These are phyloP conservation scores for Eristalinus aeneus DNA, from an alignment of 2,888 invertebrate species.

Conservation along the genomic window DNA sequence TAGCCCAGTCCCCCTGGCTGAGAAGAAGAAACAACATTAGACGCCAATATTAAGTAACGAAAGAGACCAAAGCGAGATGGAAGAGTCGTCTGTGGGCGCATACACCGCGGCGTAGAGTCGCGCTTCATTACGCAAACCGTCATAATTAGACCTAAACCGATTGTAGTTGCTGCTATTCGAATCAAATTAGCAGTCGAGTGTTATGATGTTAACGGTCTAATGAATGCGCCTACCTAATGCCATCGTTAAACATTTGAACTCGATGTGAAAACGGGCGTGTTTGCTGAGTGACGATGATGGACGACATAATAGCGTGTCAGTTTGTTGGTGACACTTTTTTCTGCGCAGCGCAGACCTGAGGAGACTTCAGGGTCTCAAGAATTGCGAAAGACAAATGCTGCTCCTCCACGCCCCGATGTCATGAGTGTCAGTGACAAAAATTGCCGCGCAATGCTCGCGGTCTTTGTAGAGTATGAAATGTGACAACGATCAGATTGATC, in stretches of 20 bases:
- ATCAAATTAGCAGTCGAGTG: slow-evolving; percentile 43
- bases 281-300: not conserved
- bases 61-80: not conserved
- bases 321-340: not conserved
- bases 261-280: not conserved
- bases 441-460: not conserved
- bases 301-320: not conserved
- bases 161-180: slow-evolving; percentile 20
- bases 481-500: not conserved
- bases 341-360: too few species aligned
- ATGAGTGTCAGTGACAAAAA: not conserved
- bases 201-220: slow-evolving; percentile 21
- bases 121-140: slow-evolving; percentile 40
- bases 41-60: slow-evolving; percentile 36
- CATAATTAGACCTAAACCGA: slow-evolving; percentile 36
- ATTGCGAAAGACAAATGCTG: not conserved
- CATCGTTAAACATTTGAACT: slow-evolving; percentile 3
- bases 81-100: not conserved
- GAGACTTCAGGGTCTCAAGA: not conserved
- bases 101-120: not conserved
- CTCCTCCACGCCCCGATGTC: not conserved
- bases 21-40: slow-evolving; percentile 30
- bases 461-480: not conserved
- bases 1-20: not conserved
- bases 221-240: not conserved